Evolutionary conservation across 2,888 invertebrate genomes (phyloP).

Genomic region (Therioaphis trifolii): DNA sequence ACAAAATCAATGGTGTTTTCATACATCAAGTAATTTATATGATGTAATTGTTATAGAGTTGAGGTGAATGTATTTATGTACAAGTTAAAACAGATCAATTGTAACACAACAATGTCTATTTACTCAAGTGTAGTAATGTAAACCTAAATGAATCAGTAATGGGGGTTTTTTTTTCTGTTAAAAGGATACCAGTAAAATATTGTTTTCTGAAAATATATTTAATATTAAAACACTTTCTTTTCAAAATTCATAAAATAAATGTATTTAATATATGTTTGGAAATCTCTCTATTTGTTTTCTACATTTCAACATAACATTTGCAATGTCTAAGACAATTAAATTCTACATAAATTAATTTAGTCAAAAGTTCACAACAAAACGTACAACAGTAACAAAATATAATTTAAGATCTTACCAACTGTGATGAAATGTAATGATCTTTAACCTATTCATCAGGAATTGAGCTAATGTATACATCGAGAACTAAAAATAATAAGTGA

Average conservation of each 20-base stretch:
- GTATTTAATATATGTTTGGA: too few relatives aligned
- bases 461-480: conserved; percentile 1
- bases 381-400: conserved; percentile 6
- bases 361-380: conserved; percentile 20
- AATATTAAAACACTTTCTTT: background rate
- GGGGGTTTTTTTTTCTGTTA: conserved; percentile 31
- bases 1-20: too few relatives aligned
- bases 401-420: conserved; percentile 40
- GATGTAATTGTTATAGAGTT: background rate
- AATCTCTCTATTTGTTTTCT: too few relatives aligned
- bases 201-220: background rate
- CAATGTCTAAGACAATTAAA: background rate
- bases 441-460: conserved; percentile 19
- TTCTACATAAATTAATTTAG: conserved; percentile 1
- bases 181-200: conserved; percentile 32
- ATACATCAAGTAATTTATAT: conserved; percentile 23
- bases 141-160: conserved; percentile 48
- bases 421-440: conserved; percentile 53
- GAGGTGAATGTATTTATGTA: conserved; percentile 42
- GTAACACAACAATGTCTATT: conserved; percentile 40
- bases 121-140: conserved; percentile 47
- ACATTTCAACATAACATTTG: background rate
- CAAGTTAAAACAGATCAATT: conserved; percentile 47
- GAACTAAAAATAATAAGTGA: conserved; percentile 1
- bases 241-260: background rate